Base-by-base conservation (phyloP, 2,113 vertebrate genomes). In the Lucifuga dentata region DNA sequence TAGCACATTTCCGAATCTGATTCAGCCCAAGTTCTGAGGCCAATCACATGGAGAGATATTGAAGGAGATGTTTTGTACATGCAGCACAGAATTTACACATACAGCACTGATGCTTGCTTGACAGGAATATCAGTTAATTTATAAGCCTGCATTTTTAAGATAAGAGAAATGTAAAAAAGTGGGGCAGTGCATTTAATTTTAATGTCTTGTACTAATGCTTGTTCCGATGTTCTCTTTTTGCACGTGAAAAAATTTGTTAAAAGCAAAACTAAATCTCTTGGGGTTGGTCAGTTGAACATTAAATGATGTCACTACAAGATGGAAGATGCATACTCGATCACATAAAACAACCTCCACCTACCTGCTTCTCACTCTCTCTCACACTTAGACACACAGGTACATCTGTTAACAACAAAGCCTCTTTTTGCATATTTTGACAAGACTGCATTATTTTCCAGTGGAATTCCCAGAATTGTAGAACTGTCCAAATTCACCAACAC, bases 11-110 rank as follows among this genome's bases (percentile, higher is more conserved):
- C 79, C 46, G 77, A 86, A 83, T 83, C 78, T 68, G 76, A 89
- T 87, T 89, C 59, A 78, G 61, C 29, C 70, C 21, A 63, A 70
- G 80, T 86, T 89, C 84, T 88, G 58, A 88, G 82, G 75, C 86
- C 85, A 90, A 84, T 90, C 89, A 86, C 60, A 81, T 49, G 62
- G 61, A 78, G 41, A 81, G 57, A 88, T 83, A 83, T 77, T 80
- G 82, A 85, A 82, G 76, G 77, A 78, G 84, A 86, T 83, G 76
- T 85, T 85, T 73, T 71, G 70, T 83, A 71, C 71, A 67, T 69
- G 70, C 40, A 8, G 53, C 66, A 20, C 75, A 80, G 74, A 73
- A 75, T 78, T 66, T 80, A 72, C 72, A 79, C 44, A 69, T 76
- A 71, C 71, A 23, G 65, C 29, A 1, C 73, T 35, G 76, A 73